Percentiles rank a stretch among this genome's conserved stretches.
Evolutionary conservation across 2,113 vertebrate genomes (phyloP).

Genomic region (Noctilio leporinus): DNA sequence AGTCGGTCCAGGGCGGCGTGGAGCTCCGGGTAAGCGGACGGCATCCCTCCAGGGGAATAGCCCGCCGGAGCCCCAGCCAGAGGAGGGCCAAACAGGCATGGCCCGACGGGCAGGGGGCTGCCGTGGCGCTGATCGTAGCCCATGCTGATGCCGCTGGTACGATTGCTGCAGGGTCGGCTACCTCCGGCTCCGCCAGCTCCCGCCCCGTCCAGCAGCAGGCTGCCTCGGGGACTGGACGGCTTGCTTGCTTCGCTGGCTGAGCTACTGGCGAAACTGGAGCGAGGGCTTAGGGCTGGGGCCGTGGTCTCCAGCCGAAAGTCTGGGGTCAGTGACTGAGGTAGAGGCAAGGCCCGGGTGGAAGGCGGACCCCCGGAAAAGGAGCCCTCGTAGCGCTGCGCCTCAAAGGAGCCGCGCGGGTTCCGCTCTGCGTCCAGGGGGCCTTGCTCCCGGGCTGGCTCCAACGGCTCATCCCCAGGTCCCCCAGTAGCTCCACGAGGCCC

Average conservation of each 20-base stretch:
- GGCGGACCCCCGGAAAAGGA: slow-evolving; percentile 65
- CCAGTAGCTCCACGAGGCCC: slow-evolving; percentile 61
- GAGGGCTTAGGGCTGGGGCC: slow-evolving; percentile 77
- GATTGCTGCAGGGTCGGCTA: slow-evolving; percentile 85
- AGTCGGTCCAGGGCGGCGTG: slow-evolving; percentile 68
- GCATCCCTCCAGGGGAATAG: slow-evolving; percentile 60
- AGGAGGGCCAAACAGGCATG: slow-evolving; percentile 74
- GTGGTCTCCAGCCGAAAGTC: slow-evolving; percentile 73
- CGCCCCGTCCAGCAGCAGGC: slow-evolving; percentile 76
- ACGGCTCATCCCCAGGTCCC: slow-evolving; percentile 69
- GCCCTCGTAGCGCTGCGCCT: slow-evolving; percentile 68
- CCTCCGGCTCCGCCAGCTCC: slow-evolving; percentile 63
- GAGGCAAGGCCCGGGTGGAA: slow-evolving; percentile 82
- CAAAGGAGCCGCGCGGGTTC: slow-evolving; percentile 66
- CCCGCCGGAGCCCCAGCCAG: slow-evolving; percentile 45
- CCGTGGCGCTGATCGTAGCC: slow-evolving; percentile 83
- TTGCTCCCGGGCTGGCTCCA: slow-evolving; percentile 79
- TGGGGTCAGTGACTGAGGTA: slow-evolving; percentile 77
- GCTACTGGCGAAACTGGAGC: slow-evolving; percentile 87
- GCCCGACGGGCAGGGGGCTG: slow-evolving; percentile 77
- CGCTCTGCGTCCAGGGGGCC: slow-evolving; percentile 65
- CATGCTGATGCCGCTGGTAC: slow-evolving; percentile 89
- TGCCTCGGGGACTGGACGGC: slow-evolving; percentile 78
- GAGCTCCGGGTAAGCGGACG: slow-evolving; percentile 66
- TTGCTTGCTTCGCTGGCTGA: slow-evolving; percentile 86